phyloP scores from a whole-genome alignment of 2,888 invertebrate species.

The Ormyrus thymus region DNA sequence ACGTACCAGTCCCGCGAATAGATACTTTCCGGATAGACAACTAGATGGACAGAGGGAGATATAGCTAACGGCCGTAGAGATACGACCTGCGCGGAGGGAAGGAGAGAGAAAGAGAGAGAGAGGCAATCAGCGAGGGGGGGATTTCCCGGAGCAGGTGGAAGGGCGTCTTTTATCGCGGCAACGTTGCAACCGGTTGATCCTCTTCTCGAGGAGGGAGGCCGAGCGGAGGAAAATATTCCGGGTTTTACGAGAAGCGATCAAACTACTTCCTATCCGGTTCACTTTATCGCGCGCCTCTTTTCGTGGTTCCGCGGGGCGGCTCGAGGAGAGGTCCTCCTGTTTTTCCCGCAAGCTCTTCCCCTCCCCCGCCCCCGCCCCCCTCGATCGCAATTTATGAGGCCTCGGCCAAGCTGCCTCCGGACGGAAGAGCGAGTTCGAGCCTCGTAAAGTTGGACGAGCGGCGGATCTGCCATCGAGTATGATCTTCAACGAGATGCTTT shows the following conservation, averaged over 20 bases:
- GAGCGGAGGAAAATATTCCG: constrained; percentile 42
- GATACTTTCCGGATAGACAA: constrained; percentile 4
- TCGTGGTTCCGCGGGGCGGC: constrained; percentile 17
- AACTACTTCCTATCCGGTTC: constrained; percentile 44
- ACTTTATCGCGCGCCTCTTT: constrained; percentile 40
- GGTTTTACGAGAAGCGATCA: constrained; percentile 49
- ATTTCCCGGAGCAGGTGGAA: constrained; percentile 6
- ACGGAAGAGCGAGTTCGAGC: constrained; percentile 22
- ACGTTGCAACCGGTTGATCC: constrained; percentile 53
- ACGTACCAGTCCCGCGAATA: background rate
- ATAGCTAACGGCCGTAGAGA: constrained; percentile 8
- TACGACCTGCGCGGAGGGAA: background rate
- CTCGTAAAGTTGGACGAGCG: constrained; percentile 39
- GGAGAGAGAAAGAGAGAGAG: background rate
- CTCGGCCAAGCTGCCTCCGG: background rate
- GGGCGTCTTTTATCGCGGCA: constrained; percentile 28
- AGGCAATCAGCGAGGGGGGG: constrained; percentile 6
- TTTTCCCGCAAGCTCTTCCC: constrained; percentile 13
- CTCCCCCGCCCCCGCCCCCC: background rate
- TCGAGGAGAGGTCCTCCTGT: constrained; percentile 6
- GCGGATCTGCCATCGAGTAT: constrained; percentile 2
- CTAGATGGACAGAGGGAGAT: constrained; percentile 18
- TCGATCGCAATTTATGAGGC: constrained; percentile 40
- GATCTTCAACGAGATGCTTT: background rate
- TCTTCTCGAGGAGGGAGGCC: background rate